Conservation (phyloP, 2,113 vertebrate species). For the Callipepla squamata region DNA sequence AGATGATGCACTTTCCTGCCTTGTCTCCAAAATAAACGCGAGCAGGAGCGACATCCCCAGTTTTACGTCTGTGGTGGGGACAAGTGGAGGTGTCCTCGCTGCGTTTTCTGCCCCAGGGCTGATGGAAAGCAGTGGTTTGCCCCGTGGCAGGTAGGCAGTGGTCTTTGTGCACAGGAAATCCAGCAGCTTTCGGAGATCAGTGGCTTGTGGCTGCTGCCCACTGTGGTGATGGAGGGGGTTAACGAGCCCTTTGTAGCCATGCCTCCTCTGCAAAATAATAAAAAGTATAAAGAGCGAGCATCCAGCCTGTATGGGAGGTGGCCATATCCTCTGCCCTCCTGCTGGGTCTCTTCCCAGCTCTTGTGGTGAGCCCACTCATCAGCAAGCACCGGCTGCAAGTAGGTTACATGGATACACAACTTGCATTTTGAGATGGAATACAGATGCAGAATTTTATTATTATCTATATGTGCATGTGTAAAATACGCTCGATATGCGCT, state of each 20-base stretch:
- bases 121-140: background rate
- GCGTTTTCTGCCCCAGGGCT: background rate
- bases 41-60: background rate
- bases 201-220: background rate
- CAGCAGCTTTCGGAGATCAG: background rate
- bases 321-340: background rate
- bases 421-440: background rate
- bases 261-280: background rate
- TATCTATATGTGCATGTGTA: background rate
- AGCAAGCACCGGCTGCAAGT: background rate
- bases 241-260: background rate
- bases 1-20: conserved; percentile 43
- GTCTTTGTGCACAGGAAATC: background rate
- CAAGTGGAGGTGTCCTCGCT: background rate
- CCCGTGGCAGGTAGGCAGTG: background rate
- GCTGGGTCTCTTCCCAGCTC: background rate
- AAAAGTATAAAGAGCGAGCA: background rate
- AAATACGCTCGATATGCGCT: background rate
- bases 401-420: background rate
- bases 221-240: background rate
- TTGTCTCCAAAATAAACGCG: background rate
- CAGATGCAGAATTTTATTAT: background rate
- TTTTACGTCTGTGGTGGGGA: background rate
- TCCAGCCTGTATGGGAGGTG: background rate
- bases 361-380: background rate